These are phyloP conservation scores for Phacellophora camtschatica DNA, from an alignment of 30 jellyfish, hydroid and myxozoan genomes.

Conservation along the genomic window DNA sequence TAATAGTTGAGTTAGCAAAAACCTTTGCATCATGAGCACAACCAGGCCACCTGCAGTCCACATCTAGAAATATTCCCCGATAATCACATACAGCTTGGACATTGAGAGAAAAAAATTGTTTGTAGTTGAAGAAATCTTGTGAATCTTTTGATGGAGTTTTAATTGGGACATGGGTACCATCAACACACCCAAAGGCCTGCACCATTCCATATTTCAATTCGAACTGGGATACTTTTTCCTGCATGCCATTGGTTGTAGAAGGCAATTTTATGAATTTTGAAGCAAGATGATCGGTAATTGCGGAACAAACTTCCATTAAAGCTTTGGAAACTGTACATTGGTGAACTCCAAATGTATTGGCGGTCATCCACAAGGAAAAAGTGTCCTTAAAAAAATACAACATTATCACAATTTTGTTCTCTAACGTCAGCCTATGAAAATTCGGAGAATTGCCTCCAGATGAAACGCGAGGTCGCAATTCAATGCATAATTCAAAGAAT, in stretches of 20 bases:
- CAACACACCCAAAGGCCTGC: background rate
- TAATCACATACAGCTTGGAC: slow-evolving; percentile 80
- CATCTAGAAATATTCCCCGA: slow-evolving; percentile 64
- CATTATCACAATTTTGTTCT: slow-evolving; percentile 46
- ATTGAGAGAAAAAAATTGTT: slow-evolving; percentile 16
- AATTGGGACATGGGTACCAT: background rate
- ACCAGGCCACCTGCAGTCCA: slow-evolving; percentile 82
- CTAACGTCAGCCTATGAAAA: slow-evolving; percentile 34
- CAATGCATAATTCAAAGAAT: slow-evolving; percentile 1
- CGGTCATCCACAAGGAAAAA: slow-evolving; percentile 42
- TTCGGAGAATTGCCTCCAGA: slow-evolving; percentile 47
- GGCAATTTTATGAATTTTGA: background rate
- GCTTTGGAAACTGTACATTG: slow-evolving; percentile 10
- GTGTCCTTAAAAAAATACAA: slow-evolving; percentile 46
- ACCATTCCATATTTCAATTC: background rate
- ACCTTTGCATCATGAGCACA: slow-evolving; percentile 74
- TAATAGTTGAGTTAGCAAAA: slow-evolving; percentile 29
- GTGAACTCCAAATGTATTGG: slow-evolving; percentile 62
- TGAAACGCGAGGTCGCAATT: slow-evolving; percentile 5
- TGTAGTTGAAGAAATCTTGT: background rate
- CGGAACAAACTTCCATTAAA: slow-evolving; percentile 26
- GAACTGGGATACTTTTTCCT: background rate
- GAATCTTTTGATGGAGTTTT: background rate
- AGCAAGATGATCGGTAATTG: slow-evolving; percentile 7
- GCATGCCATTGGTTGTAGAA: background rate